These are phyloP conservation scores for Drosophila conformis DNA, from an alignment of 2,888 invertebrate species.

Conservation along the genomic window DNA sequence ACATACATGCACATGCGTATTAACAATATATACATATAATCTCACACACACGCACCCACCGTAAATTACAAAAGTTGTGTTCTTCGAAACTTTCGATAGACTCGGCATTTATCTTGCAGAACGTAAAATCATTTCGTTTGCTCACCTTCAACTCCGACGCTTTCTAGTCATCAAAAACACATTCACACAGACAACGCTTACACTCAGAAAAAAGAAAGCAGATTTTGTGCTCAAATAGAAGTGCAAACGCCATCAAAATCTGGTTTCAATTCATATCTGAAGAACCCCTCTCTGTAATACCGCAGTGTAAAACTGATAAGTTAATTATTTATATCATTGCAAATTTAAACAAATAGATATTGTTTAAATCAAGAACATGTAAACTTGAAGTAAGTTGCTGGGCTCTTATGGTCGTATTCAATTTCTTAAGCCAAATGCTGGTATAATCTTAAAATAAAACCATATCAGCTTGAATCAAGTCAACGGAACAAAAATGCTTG, in stretches of 20 bases:
- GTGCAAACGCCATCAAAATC: neutral
- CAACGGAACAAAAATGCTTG: neutral
- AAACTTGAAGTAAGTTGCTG: neutral
- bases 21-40: neutral
- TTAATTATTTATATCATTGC: neutral
- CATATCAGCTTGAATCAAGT: neutral
- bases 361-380: neutral
- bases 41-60: conserved; percentile 6
- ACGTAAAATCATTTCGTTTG: conserved; percentile 50
- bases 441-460: neutral
- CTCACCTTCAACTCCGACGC: conserved; percentile 71
- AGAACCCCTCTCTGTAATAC: neutral
- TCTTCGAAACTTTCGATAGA: conserved; percentile 40
- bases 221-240: neutral
- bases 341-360: neutral
- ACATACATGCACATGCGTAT: conserved; percentile 9
- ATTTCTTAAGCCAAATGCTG: neutral
- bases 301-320: neutral
- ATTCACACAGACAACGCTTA: conserved; percentile 31
- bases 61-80: conserved; percentile 41
- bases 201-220: neutral
- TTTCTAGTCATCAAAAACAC: conserved; percentile 57
- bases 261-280: neutral
- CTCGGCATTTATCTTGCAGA: conserved; percentile 40
- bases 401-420: neutral